These are phyloP conservation scores for Alexandromys fortis DNA, from an alignment of 2,113 vertebrate species.

Conservation along the genomic window DNA sequence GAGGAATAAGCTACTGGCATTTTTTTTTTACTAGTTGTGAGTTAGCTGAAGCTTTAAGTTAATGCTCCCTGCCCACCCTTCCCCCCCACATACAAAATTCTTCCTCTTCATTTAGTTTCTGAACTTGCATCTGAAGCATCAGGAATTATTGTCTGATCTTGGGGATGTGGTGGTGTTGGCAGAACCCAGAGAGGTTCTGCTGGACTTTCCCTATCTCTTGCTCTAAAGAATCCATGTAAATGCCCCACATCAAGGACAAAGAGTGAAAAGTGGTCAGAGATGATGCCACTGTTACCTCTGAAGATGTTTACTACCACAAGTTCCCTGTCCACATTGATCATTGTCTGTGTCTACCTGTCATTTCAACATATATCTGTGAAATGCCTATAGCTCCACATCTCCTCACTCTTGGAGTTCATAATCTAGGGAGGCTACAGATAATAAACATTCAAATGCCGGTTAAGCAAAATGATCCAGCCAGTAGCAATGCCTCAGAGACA, in stretches of 20 bases:
- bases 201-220: not conserved
- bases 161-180: not conserved
- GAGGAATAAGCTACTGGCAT: constrained; percentile 41
- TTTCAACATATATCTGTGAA: not conserved
- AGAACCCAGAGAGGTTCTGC: not conserved
- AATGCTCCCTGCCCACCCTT: too few species aligned
- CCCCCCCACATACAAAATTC: not conserved
- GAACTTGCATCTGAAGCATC: not conserved
- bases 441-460: not conserved
- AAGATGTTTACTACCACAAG: not conserved
- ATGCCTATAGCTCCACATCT: not conserved
- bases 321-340: not conserved
- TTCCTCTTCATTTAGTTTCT: not conserved
- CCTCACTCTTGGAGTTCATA: not conserved
- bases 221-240: not conserved
- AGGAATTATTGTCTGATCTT: not conserved
- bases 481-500: not conserved
- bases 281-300: not conserved
- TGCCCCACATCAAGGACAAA: not conserved
- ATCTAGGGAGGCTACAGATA: not conserved
- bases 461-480: not conserved
- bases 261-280: not conserved
- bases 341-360: not conserved
- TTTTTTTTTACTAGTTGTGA: constrained; percentile 1
- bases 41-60: not conserved